Base-by-base conservation (phyloP, 2,797 vertebrate genomes). In the Mycteria americana region DNA sequence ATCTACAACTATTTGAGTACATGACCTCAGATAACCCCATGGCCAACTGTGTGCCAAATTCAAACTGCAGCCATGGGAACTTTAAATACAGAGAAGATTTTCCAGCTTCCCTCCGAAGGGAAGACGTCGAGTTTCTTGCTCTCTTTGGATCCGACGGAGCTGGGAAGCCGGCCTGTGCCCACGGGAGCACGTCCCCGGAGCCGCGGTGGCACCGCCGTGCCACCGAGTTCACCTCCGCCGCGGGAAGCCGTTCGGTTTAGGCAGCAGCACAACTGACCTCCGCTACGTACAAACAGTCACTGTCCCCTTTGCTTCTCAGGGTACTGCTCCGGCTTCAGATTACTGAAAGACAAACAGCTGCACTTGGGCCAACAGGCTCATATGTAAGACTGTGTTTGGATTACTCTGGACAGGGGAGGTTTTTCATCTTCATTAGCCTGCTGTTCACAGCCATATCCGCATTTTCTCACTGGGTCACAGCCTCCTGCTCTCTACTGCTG, bases 61-160 rank as follows among this genome's bases (percentile, higher is more conserved):
- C 95, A 74, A 95, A 89, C 82, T 93, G 90, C 92, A 94, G 89
- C 92, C 96, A 95, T 97, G 96, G 96, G 97, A 97, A 97, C 91
- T 95, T 90, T 76, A 94, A 93, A 95, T 35, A 93, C 77, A 31
- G 87, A 48, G 89, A 56, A 81, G 87, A 63, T 83, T 91, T 97
- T 96, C 85, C 88, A 94, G 92, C 46, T 85, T 60, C 51, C 67
- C 51, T 80, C 48, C 0, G 0, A 41, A 70, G 80, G 41, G 74
- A 92, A 92, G 89, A 83, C 0, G 4, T 21, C 0, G 19, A 48
- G 57, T 48, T 57, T 54, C 63, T 39, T 2, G 4, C 81, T 74
- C 10, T 74, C 25, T 65, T 46, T 3, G 9, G 70, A 46, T 56
- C 31, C 0, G 4, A 22, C 0, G 41, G 77, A 70, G 83, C 45